phyloP scores from a whole-genome alignment of 2,113 vertebrate genomes.

The Chaetops frenatus region DNA sequence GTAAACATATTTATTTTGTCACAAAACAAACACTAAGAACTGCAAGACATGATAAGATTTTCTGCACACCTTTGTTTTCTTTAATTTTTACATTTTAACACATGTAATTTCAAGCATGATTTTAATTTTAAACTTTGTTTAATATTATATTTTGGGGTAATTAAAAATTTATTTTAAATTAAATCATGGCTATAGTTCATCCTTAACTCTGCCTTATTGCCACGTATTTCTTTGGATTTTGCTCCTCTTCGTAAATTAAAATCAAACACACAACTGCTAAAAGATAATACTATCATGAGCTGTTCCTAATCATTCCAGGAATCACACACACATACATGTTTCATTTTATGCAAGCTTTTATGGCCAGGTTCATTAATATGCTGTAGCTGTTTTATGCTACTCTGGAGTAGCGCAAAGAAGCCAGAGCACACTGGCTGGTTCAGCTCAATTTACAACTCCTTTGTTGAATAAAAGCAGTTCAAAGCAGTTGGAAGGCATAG shows the following conservation, averaged over 20 bases:
- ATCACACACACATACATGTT: not conserved
- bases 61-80: not conserved
- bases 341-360: slow-evolving; percentile 21
- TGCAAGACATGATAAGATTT: no score
- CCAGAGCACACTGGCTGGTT: not conserved
- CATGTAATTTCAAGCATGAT: not conserved
- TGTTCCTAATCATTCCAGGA: not conserved
- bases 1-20: no score
- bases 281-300: not conserved
- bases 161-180: not conserved
- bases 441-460: slow-evolving; percentile 18
- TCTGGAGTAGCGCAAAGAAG: slow-evolving; percentile 5
- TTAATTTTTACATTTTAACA: not conserved
- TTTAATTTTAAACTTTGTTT: not conserved
- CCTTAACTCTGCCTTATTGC: not conserved
- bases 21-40: no score
- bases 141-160: not conserved
- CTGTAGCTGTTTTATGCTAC: slow-evolving; percentile 10
- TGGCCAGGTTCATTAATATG: not conserved
- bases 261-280: not conserved
- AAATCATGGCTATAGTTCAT: not conserved
- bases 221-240: not conserved
- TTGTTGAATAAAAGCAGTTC: slow-evolving; percentile 15
- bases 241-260: not conserved
- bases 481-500: not conserved